Evolutionary conservation across 1,140 invertebrate species (phyloP).

Genomic region (Pissodes strobi): DNA sequence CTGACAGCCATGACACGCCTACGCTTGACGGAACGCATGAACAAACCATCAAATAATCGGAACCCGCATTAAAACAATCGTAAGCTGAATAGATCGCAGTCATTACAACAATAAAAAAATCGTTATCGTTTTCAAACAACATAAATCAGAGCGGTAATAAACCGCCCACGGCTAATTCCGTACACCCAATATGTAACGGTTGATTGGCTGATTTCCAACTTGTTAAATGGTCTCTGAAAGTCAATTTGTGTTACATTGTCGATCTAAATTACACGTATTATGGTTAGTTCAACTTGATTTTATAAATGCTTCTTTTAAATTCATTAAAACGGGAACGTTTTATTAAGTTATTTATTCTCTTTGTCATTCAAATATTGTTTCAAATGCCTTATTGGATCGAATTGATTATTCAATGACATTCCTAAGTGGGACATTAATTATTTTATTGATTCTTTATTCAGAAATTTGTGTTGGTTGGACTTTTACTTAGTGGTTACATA

Average conservation of each 20-base stretch:
- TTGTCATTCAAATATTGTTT: no score
- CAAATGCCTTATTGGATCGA: no score
- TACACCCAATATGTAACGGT: constrained; percentile 31
- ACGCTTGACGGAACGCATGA: no score
- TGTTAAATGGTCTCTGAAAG: constrained; percentile 29
- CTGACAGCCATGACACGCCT: no score
- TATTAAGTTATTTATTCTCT: not conserved
- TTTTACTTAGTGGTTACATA: no score
- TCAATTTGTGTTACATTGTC: constrained; percentile 35
- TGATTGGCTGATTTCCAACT: constrained; percentile 34
- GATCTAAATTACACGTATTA: constrained; percentile 33
- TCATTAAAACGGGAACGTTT: constrained; percentile 7
- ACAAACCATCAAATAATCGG: no score
- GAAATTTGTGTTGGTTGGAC: no score
- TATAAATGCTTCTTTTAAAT: constrained; percentile 21
- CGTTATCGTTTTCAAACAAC: constrained; percentile 23
- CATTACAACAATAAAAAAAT: not conserved
- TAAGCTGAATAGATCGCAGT: no score
- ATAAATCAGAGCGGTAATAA: constrained; percentile 28
- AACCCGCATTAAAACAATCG: no score
- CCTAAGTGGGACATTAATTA: no score
- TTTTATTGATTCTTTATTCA: no score
- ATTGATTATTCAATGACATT: no score
- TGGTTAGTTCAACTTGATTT: constrained; percentile 15
- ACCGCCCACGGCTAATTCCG: constrained; percentile 21